Evolutionary conservation across 2,888 invertebrate genomes (phyloP).

Genomic region (Tetheella fluctuosa): DNA sequence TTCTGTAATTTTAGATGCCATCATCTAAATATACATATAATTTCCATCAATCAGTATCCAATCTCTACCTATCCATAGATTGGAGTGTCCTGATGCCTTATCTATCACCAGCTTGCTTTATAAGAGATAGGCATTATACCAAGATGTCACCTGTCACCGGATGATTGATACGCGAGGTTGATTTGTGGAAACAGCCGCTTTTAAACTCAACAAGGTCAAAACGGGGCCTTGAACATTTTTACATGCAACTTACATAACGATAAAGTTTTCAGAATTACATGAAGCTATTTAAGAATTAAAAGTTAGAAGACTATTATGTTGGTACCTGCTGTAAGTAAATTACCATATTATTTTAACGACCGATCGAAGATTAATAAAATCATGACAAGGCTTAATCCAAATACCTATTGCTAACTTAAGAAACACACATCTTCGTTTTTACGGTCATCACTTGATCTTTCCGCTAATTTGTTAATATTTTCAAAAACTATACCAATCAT

Average conservation of each 20-base stretch:
- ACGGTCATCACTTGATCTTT: too few relatives aligned
- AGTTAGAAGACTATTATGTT: too few relatives aligned
- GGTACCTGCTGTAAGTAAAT: too few relatives aligned
- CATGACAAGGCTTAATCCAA: too few relatives aligned
- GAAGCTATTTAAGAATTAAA: too few relatives aligned
- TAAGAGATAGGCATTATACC: slow-evolving; percentile 35
- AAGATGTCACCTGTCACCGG: slow-evolving; percentile 55
- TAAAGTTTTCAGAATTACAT: neutral
- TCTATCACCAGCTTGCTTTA: slow-evolving; percentile 61
- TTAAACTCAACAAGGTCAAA: slow-evolving; percentile 49
- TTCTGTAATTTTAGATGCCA: too few relatives aligned
- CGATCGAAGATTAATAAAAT: too few relatives aligned
- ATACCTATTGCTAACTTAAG: too few relatives aligned
- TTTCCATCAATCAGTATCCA: neutral
- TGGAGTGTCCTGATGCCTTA: slow-evolving; percentile 2
- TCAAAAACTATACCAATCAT: too few relatives aligned
- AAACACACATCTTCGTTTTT: too few relatives aligned
- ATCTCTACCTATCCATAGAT: neutral
- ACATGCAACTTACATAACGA: slow-evolving; percentile 28
- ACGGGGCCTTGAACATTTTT: slow-evolving; percentile 47
- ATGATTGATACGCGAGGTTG: slow-evolving; percentile 73
- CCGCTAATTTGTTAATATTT: too few relatives aligned
- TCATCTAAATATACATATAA: neutral
- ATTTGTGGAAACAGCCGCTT: slow-evolving; percentile 64
- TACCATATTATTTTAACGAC: too few relatives aligned